Evolutionary conservation across 1,140 invertebrate species (phyloP).

Genomic region (Vanessa tameamea): DNA sequence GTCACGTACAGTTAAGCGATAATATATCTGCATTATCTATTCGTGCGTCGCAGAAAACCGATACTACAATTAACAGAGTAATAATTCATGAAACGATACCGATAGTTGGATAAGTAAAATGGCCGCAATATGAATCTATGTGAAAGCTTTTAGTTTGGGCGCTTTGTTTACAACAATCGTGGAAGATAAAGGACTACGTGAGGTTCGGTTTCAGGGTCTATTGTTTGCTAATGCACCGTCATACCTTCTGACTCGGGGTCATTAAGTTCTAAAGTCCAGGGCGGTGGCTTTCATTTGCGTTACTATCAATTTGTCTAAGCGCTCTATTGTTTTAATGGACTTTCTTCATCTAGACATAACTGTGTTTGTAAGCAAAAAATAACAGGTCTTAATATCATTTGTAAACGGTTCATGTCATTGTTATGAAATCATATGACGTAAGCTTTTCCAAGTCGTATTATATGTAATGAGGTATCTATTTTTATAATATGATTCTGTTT

Average conservation of each 20-base stretch:
- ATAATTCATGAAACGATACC: conserved; percentile 46
- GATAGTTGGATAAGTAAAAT: conserved; percentile 41
- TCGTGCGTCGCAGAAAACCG: conserved; percentile 41
- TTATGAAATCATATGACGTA: too few species aligned
- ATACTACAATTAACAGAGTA: conserved; percentile 45
- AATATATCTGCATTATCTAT: conserved; percentile 48
- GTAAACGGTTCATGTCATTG: background rate
- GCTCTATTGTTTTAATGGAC: conserved; percentile 50
- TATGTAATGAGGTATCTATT: too few species aligned
- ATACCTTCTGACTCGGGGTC: conserved; percentile 62
- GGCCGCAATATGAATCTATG: conserved; percentile 42
- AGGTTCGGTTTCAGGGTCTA: conserved; percentile 62
- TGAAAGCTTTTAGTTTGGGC: conserved; percentile 69
- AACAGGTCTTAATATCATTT: conserved; percentile 25
- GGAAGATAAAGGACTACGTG: conserved; percentile 66
- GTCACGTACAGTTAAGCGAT: conserved; percentile 27
- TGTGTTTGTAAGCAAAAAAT: conserved; percentile 31
- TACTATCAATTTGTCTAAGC: conserved; percentile 57
- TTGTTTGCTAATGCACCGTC: conserved; percentile 73
- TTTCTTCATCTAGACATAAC: conserved; percentile 31
- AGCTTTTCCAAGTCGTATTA: too few species aligned
- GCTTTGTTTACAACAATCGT: conserved; percentile 71
- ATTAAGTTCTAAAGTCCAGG: conserved; percentile 62
- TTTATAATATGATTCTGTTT: too few species aligned
- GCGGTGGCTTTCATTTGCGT: conserved; percentile 55